A percentile compares a stretch with the other conserved stretches of the same genome.
Conservation (phyloP, 1,140 invertebrate species). For the Hyles euphorbiae region DNA sequence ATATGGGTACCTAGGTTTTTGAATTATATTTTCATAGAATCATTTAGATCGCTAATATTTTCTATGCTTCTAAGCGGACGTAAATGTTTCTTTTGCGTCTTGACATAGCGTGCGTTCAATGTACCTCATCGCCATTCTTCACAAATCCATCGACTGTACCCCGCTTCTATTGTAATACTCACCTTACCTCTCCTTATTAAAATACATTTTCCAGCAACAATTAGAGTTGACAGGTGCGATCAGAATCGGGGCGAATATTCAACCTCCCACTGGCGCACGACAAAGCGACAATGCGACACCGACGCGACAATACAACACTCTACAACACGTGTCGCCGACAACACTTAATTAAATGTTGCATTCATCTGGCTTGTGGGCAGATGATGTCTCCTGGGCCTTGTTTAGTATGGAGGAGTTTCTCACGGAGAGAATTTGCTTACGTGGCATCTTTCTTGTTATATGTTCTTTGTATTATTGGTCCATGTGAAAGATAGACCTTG, state of each 20-base stretch:
- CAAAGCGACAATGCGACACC: conserved; percentile 47
- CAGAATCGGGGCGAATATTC: conserved; percentile 34
- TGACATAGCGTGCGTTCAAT: background rate
- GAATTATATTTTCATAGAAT: too few relatives aligned
- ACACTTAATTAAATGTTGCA: conserved; percentile 68
- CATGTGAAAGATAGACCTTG: background rate
- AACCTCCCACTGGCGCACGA: conserved; percentile 64
- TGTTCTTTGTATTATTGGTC: background rate
- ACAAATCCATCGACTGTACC: too few relatives aligned
- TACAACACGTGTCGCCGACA: conserved; percentile 57
- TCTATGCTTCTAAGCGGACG: too few relatives aligned
- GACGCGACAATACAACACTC: conserved; percentile 43
- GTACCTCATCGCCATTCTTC: background rate
- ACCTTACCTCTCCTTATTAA: conserved; percentile 31
- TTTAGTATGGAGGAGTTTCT: conserved; percentile 9
- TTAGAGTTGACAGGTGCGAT: conserved; percentile 61
- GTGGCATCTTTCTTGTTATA: background rate
- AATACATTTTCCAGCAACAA: conserved; percentile 22
- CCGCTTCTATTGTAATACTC: conserved; percentile 13
- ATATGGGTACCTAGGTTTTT: too few relatives aligned
- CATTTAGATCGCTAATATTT: too few relatives aligned
- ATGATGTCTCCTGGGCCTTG: conserved; percentile 51
- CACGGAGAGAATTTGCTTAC: background rate
- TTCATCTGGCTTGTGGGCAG: conserved; percentile 44
- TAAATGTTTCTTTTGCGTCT: too few relatives aligned